Evolutionary conservation across 2,888 invertebrate species (phyloP), one percentile per base, ranked within the genome.

Genomic region (Napeogenes sylphis): DNA sequence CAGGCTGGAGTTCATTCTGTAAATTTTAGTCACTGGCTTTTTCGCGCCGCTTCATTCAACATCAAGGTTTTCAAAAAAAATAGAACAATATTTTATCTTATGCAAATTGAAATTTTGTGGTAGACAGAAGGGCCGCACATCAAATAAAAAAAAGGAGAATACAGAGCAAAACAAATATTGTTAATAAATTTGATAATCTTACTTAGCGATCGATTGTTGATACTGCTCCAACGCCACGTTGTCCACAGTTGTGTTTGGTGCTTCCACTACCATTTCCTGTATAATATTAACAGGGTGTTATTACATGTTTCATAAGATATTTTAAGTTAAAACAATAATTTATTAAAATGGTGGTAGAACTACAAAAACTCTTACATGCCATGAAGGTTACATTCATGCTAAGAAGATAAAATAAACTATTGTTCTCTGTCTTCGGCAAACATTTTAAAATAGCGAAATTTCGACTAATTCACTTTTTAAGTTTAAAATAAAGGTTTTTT

Each of bases 1-100:
- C 79, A 98, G 94, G 92, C 96, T 98, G 91, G 93, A 94, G 91
- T 98, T 98, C 94, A 98, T 96, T 91, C 95, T 95, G 85, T 71
- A 90, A 86, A 71, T 68, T 66, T 72, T 72, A 68, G 70, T 68
- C 38, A 70, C 63, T 68, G 64, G 64, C 72, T 70, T 68, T 70
- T 68, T 63, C 62, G 64, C 64, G 46, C 47, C 59, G 59, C 55
- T 62, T 67, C 33, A 61, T 59, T 67, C 62, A 58, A 67, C 62
- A 62, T 61, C 54, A 58, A 70, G 56, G 61, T 32, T 21, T 58
- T 56, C 56, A 4, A 14, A 45, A 55, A 58, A 21, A 12, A 21
- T 38, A 54, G n/a, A 30, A 30, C 21, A 13, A 55, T 38, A 45
- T 21, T 10, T n/a, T 14, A 46, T 55, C 14, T 38, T 46, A 35